Conservation (phyloP, 2,888 invertebrate species). For the Cecidostiba fungosa region DNA sequence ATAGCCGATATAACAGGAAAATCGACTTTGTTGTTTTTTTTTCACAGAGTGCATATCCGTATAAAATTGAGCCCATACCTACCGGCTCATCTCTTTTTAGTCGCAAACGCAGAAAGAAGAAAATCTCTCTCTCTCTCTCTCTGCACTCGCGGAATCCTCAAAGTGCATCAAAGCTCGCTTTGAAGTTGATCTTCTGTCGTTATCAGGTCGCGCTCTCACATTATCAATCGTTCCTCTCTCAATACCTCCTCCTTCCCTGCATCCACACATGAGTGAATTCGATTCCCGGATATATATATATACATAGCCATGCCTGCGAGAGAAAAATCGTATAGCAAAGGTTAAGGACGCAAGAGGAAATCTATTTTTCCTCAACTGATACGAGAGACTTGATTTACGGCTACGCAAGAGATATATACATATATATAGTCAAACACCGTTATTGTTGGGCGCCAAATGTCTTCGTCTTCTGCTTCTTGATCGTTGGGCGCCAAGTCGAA, state of each 20-base stretch:
- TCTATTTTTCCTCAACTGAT: conserved; percentile 34
- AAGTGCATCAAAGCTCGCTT: background rate
- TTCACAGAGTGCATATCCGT: background rate
- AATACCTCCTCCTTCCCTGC: background rate
- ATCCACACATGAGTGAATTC: conserved; percentile 19
- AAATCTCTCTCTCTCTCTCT: background rate
- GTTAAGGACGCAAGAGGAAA: conserved; percentile 14
- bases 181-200: background rate
- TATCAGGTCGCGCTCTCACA: background rate
- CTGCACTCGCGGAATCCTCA: conserved; percentile 10
- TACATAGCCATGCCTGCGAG: background rate
- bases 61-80: background rate
- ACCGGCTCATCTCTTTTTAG: background rate
- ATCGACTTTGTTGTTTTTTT: background rate
- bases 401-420: background rate
- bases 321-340: conserved; percentile 33
- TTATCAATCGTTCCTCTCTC: conserved; percentile 13
- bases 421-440: background rate
- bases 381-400: conserved; percentile 21
- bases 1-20: background rate
- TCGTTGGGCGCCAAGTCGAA: conserved; percentile 12
- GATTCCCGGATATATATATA: background rate
- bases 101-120: conserved; percentile 12
- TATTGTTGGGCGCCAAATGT: conserved; percentile 12
- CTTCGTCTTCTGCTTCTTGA: background rate